These are phyloP conservation scores for Troides oblongomaculatus DNA, from an alignment of 2,888 invertebrate genomes.

Conservation along the genomic window DNA sequence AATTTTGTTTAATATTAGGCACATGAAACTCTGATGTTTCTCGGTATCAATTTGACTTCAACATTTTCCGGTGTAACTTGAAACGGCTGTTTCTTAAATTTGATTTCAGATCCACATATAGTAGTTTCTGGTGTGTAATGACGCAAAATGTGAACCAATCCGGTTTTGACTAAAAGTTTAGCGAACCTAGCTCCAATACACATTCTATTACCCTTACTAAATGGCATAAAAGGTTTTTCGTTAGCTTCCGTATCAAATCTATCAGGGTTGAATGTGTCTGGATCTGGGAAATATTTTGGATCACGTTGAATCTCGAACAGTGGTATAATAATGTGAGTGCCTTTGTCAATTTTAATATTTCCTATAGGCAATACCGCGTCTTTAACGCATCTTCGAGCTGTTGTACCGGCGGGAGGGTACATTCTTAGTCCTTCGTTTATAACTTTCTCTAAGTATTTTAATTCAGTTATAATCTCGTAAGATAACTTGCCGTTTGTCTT, in stretches of 20 bases:
- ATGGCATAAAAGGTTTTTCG: background rate
- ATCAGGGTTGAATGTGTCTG: conserved; percentile 52
- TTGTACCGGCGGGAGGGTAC: conserved; percentile 51
- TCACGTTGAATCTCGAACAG: conserved; percentile 61
- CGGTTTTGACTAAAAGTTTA: background rate
- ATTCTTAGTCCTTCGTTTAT: conserved; percentile 49
- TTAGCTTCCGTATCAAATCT: conserved; percentile 42
- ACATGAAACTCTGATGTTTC: background rate
- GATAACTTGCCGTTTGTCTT: conserved; percentile 43
- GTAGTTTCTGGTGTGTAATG: background rate
- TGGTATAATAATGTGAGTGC: conserved; percentile 49
- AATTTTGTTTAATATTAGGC: too few species aligned
- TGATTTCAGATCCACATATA: background rate
- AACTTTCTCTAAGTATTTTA: conserved; percentile 56
- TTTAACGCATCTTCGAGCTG: conserved; percentile 45
- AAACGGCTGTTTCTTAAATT: background rate
- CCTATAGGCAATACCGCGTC: conserved; percentile 54
- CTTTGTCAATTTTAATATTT: conserved; percentile 53
- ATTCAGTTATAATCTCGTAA: conserved; percentile 45
- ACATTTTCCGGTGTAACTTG: background rate
- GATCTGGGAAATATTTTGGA: conserved; percentile 50
- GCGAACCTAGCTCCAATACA: background rate
- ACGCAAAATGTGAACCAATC: background rate
- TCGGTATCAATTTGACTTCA: background rate
- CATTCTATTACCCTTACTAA: background rate